These are phyloP conservation scores for Macrotus californicus DNA, from an alignment of 2,113 vertebrate genomes.

Conservation along the genomic window DNA sequence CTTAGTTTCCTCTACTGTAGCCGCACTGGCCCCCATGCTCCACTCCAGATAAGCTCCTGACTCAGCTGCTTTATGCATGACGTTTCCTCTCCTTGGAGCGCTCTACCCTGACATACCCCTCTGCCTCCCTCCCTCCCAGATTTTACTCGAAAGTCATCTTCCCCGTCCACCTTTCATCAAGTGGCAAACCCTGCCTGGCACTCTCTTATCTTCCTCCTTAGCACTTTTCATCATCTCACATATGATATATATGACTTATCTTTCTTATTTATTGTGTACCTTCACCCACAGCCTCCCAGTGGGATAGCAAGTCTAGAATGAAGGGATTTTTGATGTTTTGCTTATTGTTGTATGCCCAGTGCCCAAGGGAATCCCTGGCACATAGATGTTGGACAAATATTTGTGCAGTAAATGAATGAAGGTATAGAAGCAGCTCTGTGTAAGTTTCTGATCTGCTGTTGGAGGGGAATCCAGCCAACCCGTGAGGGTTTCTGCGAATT, in stretches of 20 bases:
- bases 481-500: background rate
- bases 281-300: background rate
- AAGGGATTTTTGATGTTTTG: background rate
- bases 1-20: background rate
- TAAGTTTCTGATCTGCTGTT: background rate
- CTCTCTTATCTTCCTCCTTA: background rate
- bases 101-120: rapidly evolving
- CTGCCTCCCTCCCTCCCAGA: background rate
- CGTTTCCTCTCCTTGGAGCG: background rate
- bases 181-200: background rate
- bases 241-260: background rate
- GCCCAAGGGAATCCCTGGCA: background rate
- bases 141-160: background rate
- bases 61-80: background rate
- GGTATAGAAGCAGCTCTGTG: background rate
- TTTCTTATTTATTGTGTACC: background rate
- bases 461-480: background rate
- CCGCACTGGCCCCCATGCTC: background rate
- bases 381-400: background rate
- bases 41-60: background rate
- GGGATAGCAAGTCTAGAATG: background rate
- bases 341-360: background rate
- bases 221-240: background rate
- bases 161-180: background rate
- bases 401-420: background rate